Percentiles rank a stretch among this genome's conserved stretches.
Conservation (phyloP, 92 coral and sea anemone species). For the Phenganax subtilis region DNA sequence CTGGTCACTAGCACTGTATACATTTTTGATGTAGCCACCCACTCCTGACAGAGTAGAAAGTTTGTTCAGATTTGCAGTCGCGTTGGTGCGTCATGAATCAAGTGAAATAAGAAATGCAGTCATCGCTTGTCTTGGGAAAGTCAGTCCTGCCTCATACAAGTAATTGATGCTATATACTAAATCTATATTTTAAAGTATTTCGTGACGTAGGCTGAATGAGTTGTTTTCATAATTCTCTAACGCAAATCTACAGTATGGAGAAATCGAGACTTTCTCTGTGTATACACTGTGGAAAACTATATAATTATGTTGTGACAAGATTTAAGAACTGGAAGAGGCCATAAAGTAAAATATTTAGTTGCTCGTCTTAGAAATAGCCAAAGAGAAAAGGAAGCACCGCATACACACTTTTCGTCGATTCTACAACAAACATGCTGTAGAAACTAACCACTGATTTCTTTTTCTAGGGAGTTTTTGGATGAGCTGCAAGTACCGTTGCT, state of each 20-base stretch:
- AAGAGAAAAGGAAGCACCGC: no score
- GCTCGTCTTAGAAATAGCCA: no score
- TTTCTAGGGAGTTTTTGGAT: constrained; percentile 82
- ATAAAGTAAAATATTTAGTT: no score
- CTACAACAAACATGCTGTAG: no score
- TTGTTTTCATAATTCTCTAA: background rate
- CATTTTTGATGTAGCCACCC: constrained; percentile 63
- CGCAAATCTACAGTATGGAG: no score
- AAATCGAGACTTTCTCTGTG: no score
- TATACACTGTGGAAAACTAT: no score
- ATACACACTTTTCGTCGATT: no score
- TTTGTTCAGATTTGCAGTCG: constrained; percentile 87
- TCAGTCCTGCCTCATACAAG: constrained; percentile 93
- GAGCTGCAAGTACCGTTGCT: constrained; percentile 65
- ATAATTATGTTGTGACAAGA: background rate
- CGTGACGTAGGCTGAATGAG: background rate
- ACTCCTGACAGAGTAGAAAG: constrained; percentile 95
- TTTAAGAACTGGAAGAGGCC: background rate
- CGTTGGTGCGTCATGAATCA: constrained; percentile 78
- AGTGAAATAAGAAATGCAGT: constrained; percentile 83
- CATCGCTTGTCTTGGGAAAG: constrained; percentile 81
- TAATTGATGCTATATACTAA: constrained; percentile 12
- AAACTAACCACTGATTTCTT: background rate
- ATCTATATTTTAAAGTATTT: background rate
- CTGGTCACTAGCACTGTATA: background rate